A percentile compares a stretch with the other conserved stretches of the same genome.
Conservation (phyloP, 2,113 vertebrate species). For the Hippocampus guttulatus region DNA sequence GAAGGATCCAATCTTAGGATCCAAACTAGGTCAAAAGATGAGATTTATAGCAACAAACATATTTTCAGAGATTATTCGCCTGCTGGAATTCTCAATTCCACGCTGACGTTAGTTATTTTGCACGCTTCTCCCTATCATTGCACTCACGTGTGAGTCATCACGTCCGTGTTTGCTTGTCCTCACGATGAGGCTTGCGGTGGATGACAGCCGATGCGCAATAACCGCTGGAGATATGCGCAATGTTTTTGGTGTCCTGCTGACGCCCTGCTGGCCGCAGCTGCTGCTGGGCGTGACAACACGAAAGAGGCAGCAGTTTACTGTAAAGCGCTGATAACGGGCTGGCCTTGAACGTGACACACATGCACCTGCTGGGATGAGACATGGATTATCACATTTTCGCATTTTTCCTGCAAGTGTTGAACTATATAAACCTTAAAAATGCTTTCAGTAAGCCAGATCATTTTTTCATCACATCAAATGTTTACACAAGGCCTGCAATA, state of each 20-base stretch:
- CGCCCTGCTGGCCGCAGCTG: conserved; percentile 47
- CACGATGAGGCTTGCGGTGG: conserved; percentile 36
- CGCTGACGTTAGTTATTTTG: background rate
- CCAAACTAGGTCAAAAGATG: background rate
- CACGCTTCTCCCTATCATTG: conserved; percentile 29
- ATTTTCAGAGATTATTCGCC: background rate
- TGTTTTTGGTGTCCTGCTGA: conserved; percentile 51
- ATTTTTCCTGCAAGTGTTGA: background rate
- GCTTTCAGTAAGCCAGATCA: background rate
- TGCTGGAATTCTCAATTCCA: background rate
- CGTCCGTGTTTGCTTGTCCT: conserved; percentile 22
- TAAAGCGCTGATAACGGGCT: conserved; percentile 52
- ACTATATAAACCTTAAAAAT: no score
- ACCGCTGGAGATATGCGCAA: conserved; percentile 45
- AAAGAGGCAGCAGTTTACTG: conserved; percentile 59
- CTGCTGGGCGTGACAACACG: conserved; percentile 45
- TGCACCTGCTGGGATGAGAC: conserved; percentile 60
- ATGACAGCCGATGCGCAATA: conserved; percentile 37
- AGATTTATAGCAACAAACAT: background rate
- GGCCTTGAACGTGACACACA: conserved; percentile 63
- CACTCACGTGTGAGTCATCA: conserved; percentile 36
- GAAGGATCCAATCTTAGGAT: background rate
- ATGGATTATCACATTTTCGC: conserved; percentile 10
- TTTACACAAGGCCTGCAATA: no score
- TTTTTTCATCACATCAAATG: background rate